Conservation (phyloP, 2,888 invertebrate species). For the Vannuccia rotundouncinata region DNA sequence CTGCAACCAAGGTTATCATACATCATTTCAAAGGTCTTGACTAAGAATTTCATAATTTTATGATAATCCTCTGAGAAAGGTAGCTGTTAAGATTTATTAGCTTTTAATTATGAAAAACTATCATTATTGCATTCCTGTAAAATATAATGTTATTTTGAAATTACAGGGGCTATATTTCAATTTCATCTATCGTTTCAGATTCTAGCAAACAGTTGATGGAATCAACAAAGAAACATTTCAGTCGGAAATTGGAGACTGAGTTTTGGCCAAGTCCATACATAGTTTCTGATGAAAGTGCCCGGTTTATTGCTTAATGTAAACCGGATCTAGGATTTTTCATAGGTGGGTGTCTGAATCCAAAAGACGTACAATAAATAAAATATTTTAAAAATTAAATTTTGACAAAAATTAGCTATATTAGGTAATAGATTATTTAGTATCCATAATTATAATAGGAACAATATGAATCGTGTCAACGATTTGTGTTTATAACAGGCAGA, state of each 20-base stretch:
- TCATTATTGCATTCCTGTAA: not conserved
- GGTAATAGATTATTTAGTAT: too few relatives aligned
- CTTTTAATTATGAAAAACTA: not conserved
- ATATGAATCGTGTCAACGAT: too few relatives aligned
- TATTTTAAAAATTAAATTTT: too few relatives aligned
- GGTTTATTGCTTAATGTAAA: too few relatives aligned
- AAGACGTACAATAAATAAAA: too few relatives aligned
- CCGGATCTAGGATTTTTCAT: too few relatives aligned
- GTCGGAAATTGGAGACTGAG: not conserved
- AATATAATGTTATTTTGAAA: not conserved
- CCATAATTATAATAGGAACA: too few relatives aligned
- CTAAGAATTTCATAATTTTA: not conserved
- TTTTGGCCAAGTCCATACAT: not conserved
- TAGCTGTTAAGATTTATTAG: not conserved
- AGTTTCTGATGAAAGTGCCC: not conserved
- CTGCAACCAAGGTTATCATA: not conserved
- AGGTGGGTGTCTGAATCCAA: too few relatives aligned
- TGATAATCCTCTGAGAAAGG: not conserved
- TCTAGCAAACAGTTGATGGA: not conserved
- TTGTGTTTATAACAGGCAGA: too few relatives aligned
- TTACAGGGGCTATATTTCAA: not conserved
- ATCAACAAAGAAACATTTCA: not conserved
- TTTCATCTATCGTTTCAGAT: not conserved
- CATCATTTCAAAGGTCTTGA: not conserved
- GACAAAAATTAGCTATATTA: too few relatives aligned